Conservation (phyloP, 2,113 vertebrate species). For the Triplophysa tibetana region DNA sequence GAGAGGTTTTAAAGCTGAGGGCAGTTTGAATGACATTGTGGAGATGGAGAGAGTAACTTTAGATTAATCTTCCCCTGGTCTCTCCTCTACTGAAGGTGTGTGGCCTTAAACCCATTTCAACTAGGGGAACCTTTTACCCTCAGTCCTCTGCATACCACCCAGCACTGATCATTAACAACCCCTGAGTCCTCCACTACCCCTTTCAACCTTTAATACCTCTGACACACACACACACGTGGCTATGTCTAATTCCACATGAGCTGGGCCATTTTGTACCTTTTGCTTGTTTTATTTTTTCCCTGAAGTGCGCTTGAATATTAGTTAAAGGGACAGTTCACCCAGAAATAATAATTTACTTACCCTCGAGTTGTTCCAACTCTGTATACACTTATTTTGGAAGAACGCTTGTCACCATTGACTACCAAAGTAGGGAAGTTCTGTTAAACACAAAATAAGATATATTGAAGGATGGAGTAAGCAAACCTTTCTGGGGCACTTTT, state of each 20-base stretch:
- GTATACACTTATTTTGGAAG: too few relatives aligned
- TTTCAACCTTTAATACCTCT: not conserved
- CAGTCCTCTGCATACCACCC: slow-evolving; percentile 39
- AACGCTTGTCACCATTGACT: too few relatives aligned
- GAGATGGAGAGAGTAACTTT: slow-evolving; percentile 71
- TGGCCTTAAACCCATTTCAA: slow-evolving; percentile 66
- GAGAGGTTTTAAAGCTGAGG: slow-evolving; percentile 26
- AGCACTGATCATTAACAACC: slow-evolving; percentile 62
- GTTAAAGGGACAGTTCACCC: not conserved
- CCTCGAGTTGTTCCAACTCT: too few relatives aligned
- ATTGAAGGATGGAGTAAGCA: too few relatives aligned
- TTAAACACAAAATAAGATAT: too few relatives aligned
- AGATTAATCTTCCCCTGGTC: slow-evolving; percentile 79
- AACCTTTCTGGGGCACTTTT: too few relatives aligned
- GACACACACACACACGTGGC: slow-evolving; percentile 33
- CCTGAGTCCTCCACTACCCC: slow-evolving; percentile 54
- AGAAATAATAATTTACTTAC: too few relatives aligned
- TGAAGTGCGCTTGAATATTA: not conserved
- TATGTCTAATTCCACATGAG: not conserved
- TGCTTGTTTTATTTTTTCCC: not conserved
- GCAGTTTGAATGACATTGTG: slow-evolving; percentile 57
- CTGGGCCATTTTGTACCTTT: not conserved
- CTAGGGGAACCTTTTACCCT: slow-evolving; percentile 59
- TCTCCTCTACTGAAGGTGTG: slow-evolving; percentile 65
- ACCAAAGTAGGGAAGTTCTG: too few relatives aligned